phyloP scores from a whole-genome alignment of 2,797 vertebrate genomes.

The Urosaurus nigricauda region DNA sequence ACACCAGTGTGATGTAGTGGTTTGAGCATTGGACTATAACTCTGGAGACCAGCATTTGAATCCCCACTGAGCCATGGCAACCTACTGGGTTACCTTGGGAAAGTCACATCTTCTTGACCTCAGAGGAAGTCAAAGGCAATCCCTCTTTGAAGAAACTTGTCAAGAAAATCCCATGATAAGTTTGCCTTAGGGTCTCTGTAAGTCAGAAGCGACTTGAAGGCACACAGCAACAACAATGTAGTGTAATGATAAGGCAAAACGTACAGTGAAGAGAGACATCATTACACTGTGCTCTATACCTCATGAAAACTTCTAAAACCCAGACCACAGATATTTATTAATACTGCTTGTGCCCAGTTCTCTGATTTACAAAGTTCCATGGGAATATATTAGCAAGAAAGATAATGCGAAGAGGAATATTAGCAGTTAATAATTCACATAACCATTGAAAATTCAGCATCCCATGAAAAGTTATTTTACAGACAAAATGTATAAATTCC shows the following conservation, averaged over 20 bases:
- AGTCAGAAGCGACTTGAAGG: too few species aligned
- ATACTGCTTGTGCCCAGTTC: neutral
- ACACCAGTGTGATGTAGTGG: too few species aligned
- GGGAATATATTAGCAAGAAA: conserved; percentile 8
- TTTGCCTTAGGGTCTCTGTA: too few species aligned
- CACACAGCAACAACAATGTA: neutral
- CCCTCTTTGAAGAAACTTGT: too few species aligned
- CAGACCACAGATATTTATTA: neutral
- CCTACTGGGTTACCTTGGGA: too few species aligned
- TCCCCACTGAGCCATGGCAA: too few species aligned
- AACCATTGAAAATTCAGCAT: neutral
- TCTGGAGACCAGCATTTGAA: too few species aligned
- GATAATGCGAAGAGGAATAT: neutral
- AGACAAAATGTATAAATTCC: neutral
- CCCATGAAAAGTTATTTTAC: conserved; percentile 13
- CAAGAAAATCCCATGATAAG: too few species aligned
- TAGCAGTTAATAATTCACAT: conserved; percentile 11
- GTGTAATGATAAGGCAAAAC: neutral
- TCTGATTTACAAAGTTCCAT: conserved; percentile 4
- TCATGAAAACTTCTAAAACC: neutral
- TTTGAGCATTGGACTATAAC: too few species aligned
- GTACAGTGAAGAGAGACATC: neutral
- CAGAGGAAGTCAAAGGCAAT: too few species aligned
- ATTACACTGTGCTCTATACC: neutral
- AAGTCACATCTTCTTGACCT: too few species aligned